phyloP scores from a whole-genome alignment of 2,888 invertebrate genomes.

The Cephalotes varians region DNA sequence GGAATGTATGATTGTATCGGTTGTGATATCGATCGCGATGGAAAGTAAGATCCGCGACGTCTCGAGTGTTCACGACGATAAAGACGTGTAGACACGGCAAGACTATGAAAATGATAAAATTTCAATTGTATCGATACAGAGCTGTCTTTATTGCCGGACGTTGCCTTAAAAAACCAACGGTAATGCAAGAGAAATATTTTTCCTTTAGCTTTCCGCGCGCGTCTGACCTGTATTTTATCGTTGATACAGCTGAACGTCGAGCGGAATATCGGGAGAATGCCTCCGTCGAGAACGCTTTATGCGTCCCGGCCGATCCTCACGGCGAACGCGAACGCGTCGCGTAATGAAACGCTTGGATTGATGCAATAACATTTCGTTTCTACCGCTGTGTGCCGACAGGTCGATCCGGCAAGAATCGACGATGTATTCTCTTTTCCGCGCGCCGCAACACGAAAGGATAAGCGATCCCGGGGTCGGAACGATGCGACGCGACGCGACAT shows the following conservation, averaged over 20 bases:
- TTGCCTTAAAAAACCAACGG: slow-evolving; percentile 15
- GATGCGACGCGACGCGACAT: slow-evolving; percentile 5
- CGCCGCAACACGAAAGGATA: slow-evolving; percentile 35
- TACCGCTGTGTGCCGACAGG: not conserved
- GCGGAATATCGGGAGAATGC: slow-evolving; percentile 15
- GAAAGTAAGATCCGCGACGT: slow-evolving; percentile 9
- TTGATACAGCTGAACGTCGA: slow-evolving; percentile 22
- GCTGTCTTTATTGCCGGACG: not conserved
- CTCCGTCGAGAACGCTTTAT: slow-evolving; percentile 50
- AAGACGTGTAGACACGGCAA: not conserved
- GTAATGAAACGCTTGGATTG: slow-evolving; percentile 43
- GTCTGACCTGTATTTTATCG: slow-evolving; percentile 35
- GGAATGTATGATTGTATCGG: not conserved
- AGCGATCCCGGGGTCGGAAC: slow-evolving; percentile 20
- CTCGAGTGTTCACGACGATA: not conserved
- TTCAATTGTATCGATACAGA: slow-evolving; percentile 20
- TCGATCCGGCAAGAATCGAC: not conserved
- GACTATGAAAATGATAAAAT: not conserved
- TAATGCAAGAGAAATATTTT: slow-evolving; percentile 36
- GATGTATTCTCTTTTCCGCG: slow-evolving; percentile 31
- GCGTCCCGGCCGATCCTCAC: not conserved
- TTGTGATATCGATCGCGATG: slow-evolving; percentile 4
- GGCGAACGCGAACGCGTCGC: not conserved
- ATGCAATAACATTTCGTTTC: slow-evolving; percentile 47
- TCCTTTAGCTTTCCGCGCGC: slow-evolving; percentile 33